phyloP scores from a whole-genome alignment of 2,888 invertebrate genomes.

The Acronicta aceris region DNA sequence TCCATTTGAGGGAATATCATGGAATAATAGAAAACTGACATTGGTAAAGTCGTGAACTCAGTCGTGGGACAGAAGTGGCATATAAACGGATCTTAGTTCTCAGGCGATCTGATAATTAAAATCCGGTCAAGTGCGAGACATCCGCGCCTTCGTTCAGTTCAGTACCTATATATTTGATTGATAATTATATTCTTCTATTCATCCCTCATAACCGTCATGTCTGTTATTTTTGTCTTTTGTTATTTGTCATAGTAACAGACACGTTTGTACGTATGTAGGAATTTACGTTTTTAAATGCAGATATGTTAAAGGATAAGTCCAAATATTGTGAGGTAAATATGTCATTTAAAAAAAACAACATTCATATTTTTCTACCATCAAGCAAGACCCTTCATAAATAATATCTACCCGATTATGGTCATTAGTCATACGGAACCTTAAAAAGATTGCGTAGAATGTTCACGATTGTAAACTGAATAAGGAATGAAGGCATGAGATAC shows the following conservation, averaged over 20 bases:
- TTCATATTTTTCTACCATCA: too few species aligned
- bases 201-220: too few species aligned
- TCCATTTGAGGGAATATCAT: constrained; percentile 40
- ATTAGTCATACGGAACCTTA: background rate
- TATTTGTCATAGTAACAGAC: too few species aligned
- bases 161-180: background rate
- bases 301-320: too few species aligned
- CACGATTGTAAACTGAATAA: constrained; percentile 34
- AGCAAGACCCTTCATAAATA: too few species aligned
- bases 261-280: too few species aligned
- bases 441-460: constrained; percentile 24
- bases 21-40: constrained; percentile 48
- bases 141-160: background rate
- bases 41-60: constrained; percentile 47
- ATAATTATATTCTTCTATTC: background rate
- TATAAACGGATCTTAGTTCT: constrained; percentile 43
- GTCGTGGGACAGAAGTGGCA: constrained; percentile 50
- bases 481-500: constrained; percentile 29
- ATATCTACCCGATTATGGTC: too few species aligned
- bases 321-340: too few species aligned
- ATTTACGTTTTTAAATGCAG: too few species aligned
- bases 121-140: constrained; percentile 5
- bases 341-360: too few species aligned
- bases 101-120: constrained; percentile 51
- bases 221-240: too few species aligned